Evolutionary conservation across 2,797 vertebrate species (phyloP), one percentile per base, ranked within the genome.

Genomic region (Falco biarmicus): DNA sequence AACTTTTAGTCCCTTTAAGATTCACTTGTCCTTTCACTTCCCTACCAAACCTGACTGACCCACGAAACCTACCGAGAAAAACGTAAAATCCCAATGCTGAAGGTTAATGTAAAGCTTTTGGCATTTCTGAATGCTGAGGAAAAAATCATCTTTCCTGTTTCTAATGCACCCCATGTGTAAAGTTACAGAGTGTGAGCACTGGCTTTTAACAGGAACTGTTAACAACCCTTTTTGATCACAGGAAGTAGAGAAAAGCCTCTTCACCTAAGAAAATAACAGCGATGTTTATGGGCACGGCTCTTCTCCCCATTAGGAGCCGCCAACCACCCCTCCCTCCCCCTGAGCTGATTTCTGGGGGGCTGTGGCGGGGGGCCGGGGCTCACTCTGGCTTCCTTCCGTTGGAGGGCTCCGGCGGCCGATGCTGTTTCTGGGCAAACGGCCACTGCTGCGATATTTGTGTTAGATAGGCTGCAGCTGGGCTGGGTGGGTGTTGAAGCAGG

Each of bases 401-500:
- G 79, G 54, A 94, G 87, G 88, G 70, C 74, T 96, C 68, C 4
- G 17, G 79, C 56, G 61, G 91, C 89, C 50, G 79, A 89, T 51
- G 93, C 73, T 34, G 68, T 84, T 95, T 97, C 96, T 97, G 97
- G 97, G 97, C 96, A 96, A 95, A 84, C 53, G 53, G 96, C 97
- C 98, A 90, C 51, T 3, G 51, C 71, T 34, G 74, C 48, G 93
- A 92, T 91, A 78, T 86, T 96, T 96, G 87, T 54, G 90, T 89
- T 87, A 96, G 94, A 87, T 69, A 87, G 94, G 88, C 92, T 93
- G 91, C 97, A 97, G 95, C 97, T 97, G 97, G 96, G 90, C 84
- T 59, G 93, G 93, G 96, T 90, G 96, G 54, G 83, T 90, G 87
- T 74, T 63, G 77, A 90, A 82, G 90, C 91, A 66, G 80, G 12